Percentiles rank a stretch among this genome's conserved stretches.
Conservation (phyloP, 2,888 invertebrate species). For the Oscheius onirici region DNA sequence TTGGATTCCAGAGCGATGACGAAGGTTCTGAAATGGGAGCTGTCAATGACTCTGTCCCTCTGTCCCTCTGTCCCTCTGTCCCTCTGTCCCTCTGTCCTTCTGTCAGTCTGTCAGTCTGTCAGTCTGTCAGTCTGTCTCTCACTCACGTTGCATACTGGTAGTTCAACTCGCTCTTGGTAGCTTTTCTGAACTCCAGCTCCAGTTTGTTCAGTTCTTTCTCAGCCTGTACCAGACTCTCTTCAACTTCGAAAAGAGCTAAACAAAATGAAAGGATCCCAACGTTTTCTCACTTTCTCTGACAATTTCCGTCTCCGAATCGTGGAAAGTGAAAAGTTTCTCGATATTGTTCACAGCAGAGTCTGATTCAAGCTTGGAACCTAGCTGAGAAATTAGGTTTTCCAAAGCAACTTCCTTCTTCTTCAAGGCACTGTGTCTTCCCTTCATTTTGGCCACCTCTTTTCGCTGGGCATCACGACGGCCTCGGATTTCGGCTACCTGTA, state of each 20-base stretch:
- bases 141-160: not conserved
- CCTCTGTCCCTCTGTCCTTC: not conserved
- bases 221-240: no score
- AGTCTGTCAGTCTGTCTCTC: not conserved
- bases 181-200: not conserved
- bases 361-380: conserved; percentile 8
- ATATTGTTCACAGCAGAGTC: conserved; percentile 30
- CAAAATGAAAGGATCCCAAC: not conserved
- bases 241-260: no score
- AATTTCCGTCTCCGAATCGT: conserved; percentile 35
- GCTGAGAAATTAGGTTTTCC: conserved; percentile 52
- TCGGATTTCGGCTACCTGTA: conserved; percentile 14
- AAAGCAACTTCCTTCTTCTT: conserved; percentile 57
- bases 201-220: not conserved
- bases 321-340: conserved; percentile 46
- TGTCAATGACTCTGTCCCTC: no score
- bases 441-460: conserved; percentile 31
- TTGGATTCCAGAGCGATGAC: conserved; percentile 41
- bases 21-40: conserved; percentile 37
- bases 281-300: conserved; percentile 30
- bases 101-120: not conserved
- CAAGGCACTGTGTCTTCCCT: conserved; percentile 17
- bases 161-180: not conserved
- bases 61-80: not conserved
- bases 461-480: conserved; percentile 3